Conservation (phyloP, 2,888 invertebrate genomes). For the Notodonta dromedarius region DNA sequence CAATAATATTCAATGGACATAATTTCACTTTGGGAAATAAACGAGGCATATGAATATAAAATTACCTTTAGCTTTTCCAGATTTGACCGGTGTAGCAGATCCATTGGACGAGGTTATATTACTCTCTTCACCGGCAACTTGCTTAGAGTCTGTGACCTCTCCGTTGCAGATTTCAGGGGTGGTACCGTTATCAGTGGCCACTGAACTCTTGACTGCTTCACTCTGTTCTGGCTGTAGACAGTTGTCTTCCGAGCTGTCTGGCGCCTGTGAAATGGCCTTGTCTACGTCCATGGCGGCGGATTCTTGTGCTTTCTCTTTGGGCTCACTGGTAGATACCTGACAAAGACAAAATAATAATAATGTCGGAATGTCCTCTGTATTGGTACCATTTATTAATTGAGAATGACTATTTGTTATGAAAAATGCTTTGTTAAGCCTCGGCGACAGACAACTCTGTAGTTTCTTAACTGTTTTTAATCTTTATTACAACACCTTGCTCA, state of each 20-base stretch:
- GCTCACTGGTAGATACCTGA: constrained; percentile 78
- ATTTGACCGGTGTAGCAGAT: constrained; percentile 64
- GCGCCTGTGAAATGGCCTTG: constrained; percentile 58
- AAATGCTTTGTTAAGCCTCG: too few relatives aligned
- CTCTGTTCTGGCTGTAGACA: constrained; percentile 73
- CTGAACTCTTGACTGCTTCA: constrained; percentile 52
- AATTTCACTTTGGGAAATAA: too few relatives aligned
- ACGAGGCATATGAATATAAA: too few relatives aligned
- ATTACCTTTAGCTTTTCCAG: constrained; percentile 70
- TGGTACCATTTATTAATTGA: too few relatives aligned
- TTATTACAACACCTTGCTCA: too few relatives aligned
- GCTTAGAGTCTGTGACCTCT: constrained; percentile 76
- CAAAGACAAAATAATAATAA: neutral
- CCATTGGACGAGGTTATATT: constrained; percentile 83
- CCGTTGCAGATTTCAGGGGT: constrained; percentile 66
- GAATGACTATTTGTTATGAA: too few relatives aligned
- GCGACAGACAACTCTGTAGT: too few relatives aligned
- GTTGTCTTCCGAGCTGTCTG: constrained; percentile 78
- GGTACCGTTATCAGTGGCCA: constrained; percentile 49
- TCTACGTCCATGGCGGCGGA: constrained; percentile 55
- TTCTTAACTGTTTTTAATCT: too few relatives aligned
- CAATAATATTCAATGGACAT: too few relatives aligned
- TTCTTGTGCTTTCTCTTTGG: constrained; percentile 52
- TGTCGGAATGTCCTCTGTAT: neutral
- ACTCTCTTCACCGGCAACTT: constrained; percentile 65